Evolutionary conservation across 2,888 invertebrate genomes (phyloP), one percentile per base, ranked within the genome.

Genomic region (Cheilosia vulpina): DNA sequence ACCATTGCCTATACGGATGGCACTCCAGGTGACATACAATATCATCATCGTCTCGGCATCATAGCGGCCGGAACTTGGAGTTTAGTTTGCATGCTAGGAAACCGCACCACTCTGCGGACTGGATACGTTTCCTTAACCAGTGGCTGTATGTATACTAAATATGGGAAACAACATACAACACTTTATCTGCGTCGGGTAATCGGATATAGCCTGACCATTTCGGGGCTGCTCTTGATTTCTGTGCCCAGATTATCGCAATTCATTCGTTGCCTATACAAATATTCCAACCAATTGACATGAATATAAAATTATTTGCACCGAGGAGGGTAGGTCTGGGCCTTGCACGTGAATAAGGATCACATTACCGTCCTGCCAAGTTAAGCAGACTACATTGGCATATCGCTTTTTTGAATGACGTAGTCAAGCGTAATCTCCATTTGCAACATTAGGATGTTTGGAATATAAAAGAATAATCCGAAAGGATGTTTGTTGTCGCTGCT

Each of bases 241-340:
- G 76, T 77, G 76, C 31, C 71, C 52, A 81, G 85, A 85, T 85
- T 77, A 85, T 85, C 76, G 62, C 85, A 85, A 85, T 77, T 85
- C 85, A 77, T 85, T 85, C 81, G 81, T 85, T 85, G 85, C 76
- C 85, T 81, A 85, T 81, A 85, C 85, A 81, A 85, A 85, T 85
- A 81, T 81, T 77, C 81, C 87, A 87, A 82, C 87, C 87, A 87
- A 87, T 87, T 87, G 87, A 87, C 87, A 87, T 87, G 84, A 87
- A 87, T 84, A 87, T 87, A 84, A 87, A 87, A 87, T 87, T 81
- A 87, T 87, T 87, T 84, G 76, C 81, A 82, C 19, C 82, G 47
- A 55, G 1, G 47, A 80, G 75, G 83, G 77, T 58, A 76, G 69
- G 31, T 43, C 27, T 24, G 52, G 38, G 17, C 41, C 17, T 71